Conservation (phyloP, 2,797 vertebrate genomes). For the Sylvia borin region DNA sequence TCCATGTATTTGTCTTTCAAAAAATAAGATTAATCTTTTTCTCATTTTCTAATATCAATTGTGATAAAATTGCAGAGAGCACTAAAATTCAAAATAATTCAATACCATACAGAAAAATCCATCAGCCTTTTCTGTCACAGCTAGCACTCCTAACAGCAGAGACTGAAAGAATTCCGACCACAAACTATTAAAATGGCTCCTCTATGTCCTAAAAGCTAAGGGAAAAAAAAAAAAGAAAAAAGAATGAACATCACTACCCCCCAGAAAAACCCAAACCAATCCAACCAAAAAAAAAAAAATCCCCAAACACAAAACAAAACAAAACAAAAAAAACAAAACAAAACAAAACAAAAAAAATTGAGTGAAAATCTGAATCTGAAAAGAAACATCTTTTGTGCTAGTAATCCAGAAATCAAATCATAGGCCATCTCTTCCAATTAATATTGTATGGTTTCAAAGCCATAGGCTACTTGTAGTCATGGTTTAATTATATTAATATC, state of each 20-base stretch:
- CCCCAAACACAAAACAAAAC: background rate
- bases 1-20: background rate
- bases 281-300: background rate
- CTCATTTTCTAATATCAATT: background rate
- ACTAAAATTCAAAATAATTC: background rate
- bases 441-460: background rate
- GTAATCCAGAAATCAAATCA: background rate
- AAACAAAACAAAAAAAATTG: rapidly evolving
- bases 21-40: background rate
- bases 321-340: rapidly evolving
- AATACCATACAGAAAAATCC: background rate
- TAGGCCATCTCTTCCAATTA: background rate
- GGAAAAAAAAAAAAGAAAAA: background rate
- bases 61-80: background rate
- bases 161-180: background rate
- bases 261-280: background rate
- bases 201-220: background rate
- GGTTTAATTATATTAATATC: background rate
- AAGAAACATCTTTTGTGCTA: background rate
- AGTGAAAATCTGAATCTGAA: background rate
- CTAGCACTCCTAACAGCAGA: background rate
- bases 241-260: too few relatives aligned
- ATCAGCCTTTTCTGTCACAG: background rate
- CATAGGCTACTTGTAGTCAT: background rate
- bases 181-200: background rate